Evolutionary conservation across 2,888 invertebrate genomes (phyloP), one percentile per base, ranked within the genome.

Genomic region (Torymus auratus): DNA sequence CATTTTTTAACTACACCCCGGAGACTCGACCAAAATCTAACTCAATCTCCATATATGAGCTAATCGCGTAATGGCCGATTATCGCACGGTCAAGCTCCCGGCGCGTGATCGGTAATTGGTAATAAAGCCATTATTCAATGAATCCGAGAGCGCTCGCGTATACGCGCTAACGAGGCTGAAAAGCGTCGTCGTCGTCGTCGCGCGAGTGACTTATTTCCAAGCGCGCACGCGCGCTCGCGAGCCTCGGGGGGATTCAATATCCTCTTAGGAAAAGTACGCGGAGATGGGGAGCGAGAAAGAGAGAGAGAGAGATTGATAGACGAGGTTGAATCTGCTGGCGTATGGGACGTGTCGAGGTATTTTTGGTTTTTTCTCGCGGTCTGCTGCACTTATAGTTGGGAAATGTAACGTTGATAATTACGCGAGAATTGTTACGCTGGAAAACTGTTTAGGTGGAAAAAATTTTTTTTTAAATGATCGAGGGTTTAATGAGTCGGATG

Each of bases 91-190:
- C 1, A 28, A 55, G 17, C 13, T 41, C 70, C 62, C 60, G 58
- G 62, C 64, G 52, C 64, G 70, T 58, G 53, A 79, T 79, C 76
- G 82, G 69, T 82, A 79, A 82, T 82, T 73, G 82, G 71, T 73
- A 76, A 82, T 82, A 79, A 79, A 82, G 76, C 55, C 76, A 82
- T 82, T 79, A 79, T 79, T 82, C 79, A 76, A 82, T 78, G 65
- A 71, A 71, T 65, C 70, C 52, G 15, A 11, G 10, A 23, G 64
- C 4, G 7, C 61, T 13, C 11, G n/a, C 28, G 55, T 28, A 28
- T 28, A 28, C 28, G 71, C 65, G 75, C 71, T 80, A 80, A 80
- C 77, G 64, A 81, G 72, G 23, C 60, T 61, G 50, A 56, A 61
- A 62, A 58, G 15, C 55, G 65, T 28, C 71, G 15, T 56, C 13